These are phyloP conservation scores for Camelus bactrianus DNA, from an alignment of 2,113 vertebrate genomes.

Conservation along the genomic window DNA sequence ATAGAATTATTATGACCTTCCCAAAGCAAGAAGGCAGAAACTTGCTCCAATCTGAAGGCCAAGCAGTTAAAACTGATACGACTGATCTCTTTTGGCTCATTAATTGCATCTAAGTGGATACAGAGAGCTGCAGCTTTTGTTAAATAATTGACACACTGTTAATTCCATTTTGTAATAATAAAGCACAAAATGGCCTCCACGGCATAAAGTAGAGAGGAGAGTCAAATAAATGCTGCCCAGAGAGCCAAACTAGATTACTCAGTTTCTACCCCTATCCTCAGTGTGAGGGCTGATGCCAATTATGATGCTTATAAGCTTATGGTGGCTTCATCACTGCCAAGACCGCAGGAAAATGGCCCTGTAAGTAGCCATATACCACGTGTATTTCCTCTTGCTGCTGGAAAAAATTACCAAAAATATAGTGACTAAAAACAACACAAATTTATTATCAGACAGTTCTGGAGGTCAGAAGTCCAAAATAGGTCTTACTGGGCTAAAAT, in stretches of 20 bases:
- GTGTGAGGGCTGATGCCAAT: not conserved
- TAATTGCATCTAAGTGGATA: constrained; percentile 57
- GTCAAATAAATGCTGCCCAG: not conserved
- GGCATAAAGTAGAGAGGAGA: not conserved
- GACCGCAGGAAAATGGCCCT: not conserved
- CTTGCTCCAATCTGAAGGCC: constrained; percentile 51
- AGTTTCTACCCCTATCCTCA: not conserved
- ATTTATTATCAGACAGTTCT: not conserved
- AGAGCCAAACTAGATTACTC: not conserved
- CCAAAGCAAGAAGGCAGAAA: constrained; percentile 64
- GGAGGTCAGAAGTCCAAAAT: not conserved
- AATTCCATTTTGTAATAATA: constrained; percentile 62
- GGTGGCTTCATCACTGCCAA: not conserved
- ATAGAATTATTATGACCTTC: constrained; percentile 76
- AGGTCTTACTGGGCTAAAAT: not conserved
- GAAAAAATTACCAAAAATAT: not conserved
- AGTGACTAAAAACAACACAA: not conserved
- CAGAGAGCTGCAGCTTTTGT: constrained; percentile 40
- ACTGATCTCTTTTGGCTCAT: constrained; percentile 52
- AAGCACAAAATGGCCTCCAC: not conserved
- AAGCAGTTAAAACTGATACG: constrained; percentile 60
- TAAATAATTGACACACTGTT: constrained; percentile 58
- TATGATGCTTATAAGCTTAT: not conserved
- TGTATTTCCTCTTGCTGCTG: not conserved
- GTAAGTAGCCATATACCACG: not conserved